Evolutionary conservation across 2,797 vertebrate genomes (phyloP).

Genomic region (Potorous gilbertii): DNA sequence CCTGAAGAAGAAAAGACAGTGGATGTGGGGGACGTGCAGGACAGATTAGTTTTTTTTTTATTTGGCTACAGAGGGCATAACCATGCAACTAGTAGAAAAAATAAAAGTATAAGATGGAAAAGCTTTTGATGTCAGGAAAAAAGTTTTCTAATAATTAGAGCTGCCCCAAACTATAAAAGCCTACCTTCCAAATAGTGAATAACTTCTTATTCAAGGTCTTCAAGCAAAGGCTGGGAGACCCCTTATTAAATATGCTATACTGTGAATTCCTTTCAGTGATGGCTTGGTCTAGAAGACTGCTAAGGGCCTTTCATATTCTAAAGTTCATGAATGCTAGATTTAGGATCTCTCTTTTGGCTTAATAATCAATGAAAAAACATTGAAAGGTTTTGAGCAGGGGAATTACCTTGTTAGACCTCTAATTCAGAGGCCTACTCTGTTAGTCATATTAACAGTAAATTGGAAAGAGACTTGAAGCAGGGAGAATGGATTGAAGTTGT

Average conservation of each 20-base stretch:
- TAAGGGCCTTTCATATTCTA: neutral
- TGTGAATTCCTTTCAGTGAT: neutral
- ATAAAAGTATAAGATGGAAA: neutral
- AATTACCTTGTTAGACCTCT: neutral
- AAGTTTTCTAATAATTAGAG: neutral
- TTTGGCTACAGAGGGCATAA: neutral
- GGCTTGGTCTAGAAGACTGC: neutral
- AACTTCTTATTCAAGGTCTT: neutral
- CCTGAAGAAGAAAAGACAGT: neutral
- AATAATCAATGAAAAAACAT: neutral
- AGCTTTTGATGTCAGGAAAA: neutral
- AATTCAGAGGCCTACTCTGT: neutral
- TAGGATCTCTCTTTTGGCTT: neutral
- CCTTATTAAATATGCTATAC: neutral
- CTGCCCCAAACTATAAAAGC: neutral
- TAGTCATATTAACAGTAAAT: neutral
- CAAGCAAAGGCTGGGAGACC: neutral
- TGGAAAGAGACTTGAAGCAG: neutral
- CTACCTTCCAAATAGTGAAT: neutral
- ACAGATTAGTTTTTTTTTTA: neutral
- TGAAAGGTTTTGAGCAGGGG: neutral
- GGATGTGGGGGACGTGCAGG: neutral
- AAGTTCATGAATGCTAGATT: neutral
- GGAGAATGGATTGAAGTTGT: neutral
- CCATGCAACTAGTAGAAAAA: neutral